Conservation (phyloP, 2,888 invertebrate genomes). For the Trilocha varians region DNA sequence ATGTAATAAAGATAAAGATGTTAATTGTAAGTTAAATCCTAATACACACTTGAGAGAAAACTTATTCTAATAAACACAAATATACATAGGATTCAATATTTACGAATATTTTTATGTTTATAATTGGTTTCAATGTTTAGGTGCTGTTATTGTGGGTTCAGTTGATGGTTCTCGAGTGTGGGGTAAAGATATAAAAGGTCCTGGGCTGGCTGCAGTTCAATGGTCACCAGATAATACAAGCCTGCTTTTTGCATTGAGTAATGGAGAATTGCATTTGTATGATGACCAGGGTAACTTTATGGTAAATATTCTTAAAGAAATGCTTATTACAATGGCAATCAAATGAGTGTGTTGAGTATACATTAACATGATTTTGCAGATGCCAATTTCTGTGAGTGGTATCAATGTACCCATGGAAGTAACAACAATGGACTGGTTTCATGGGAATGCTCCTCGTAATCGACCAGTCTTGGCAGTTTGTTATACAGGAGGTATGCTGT, state of each 20-base stretch:
- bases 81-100: too few species aligned
- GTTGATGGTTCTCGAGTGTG: slow-evolving; percentile 98
- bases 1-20: neutral
- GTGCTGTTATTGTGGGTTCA: slow-evolving; percentile 95
- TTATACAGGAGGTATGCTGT: slow-evolving; percentile 89
- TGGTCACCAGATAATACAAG: slow-evolving; percentile 97
- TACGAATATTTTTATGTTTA: neutral
- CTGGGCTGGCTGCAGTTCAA: slow-evolving; percentile 87
- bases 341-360: neutral
- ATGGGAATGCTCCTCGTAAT: slow-evolving; percentile 80
- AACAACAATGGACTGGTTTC: slow-evolving; percentile 90
- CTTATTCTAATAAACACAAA: neutral
- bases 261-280: slow-evolving; percentile 95
- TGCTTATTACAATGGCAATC: too few species aligned
- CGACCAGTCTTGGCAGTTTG: slow-evolving; percentile 89
- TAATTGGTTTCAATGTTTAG: slow-evolving; percentile 40
- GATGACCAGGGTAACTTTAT: slow-evolving; percentile 91
- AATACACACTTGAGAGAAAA: too few species aligned
- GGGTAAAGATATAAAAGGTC: slow-evolving; percentile 96
- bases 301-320: too few species aligned
- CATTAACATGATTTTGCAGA: slow-evolving; percentile 63
- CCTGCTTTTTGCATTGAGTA: slow-evolving; percentile 90
- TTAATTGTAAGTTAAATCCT: too few species aligned
- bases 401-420: slow-evolving; percentile 75
- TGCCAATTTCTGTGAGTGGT: slow-evolving; percentile 81